These are phyloP conservation scores for Muntiacus muntjak DNA, from an alignment of 2,113 vertebrate genomes.

Conservation along the genomic window DNA sequence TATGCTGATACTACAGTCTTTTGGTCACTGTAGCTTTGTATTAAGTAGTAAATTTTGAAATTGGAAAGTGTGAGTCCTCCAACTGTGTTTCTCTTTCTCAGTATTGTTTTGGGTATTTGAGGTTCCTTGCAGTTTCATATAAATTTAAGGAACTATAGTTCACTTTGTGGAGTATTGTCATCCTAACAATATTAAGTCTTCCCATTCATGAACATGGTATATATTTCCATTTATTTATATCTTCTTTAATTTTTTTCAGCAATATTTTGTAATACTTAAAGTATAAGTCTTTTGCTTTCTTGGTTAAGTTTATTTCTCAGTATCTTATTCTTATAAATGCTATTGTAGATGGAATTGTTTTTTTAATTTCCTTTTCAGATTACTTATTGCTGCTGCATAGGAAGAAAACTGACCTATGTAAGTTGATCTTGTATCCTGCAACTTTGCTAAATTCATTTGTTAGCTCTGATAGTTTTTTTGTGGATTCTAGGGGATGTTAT, in stretches of 20 bases:
- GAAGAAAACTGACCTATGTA: background rate
- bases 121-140: background rate
- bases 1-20: background rate
- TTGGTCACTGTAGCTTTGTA: background rate
- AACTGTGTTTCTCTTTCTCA: background rate
- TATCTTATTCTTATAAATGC: background rate
- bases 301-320: background rate
- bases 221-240: background rate
- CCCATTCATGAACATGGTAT: background rate
- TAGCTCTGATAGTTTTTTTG: background rate
- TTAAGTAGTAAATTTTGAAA: background rate
- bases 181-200: background rate
- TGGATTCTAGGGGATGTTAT: background rate
- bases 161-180: background rate
- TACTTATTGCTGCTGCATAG: background rate
- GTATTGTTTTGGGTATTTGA: background rate
- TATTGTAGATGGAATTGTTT: background rate
- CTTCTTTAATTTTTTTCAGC: background rate
- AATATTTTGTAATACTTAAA: background rate
- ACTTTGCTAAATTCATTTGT: background rate
- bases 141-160: conserved; percentile 11
- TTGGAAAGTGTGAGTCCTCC: background rate
- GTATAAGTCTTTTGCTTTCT: background rate
- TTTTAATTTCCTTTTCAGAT: background rate
- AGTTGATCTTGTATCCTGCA: background rate